These are phyloP conservation scores for Linnaemya tessellans DNA, from an alignment of 2,888 invertebrate genomes.

Conservation along the genomic window DNA sequence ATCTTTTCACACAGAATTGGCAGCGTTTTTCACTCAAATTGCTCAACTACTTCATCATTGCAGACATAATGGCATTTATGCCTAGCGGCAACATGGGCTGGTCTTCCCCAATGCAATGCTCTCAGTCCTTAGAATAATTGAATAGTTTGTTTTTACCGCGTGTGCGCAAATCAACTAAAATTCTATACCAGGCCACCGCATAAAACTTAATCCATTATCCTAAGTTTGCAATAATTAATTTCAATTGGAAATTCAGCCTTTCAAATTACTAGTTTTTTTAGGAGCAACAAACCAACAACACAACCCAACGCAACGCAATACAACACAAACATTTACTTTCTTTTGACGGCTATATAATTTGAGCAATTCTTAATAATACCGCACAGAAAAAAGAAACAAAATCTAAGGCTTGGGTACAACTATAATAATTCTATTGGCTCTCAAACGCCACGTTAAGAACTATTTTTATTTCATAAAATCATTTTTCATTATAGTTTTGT, in stretches of 20 bases:
- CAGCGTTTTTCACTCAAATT: too few species aligned
- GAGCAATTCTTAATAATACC: conserved; percentile 4
- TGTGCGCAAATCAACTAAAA: not conserved
- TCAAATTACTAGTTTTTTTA: conserved; percentile 16
- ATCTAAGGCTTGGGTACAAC: not conserved
- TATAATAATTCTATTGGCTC: conserved; percentile 46
- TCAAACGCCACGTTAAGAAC: conserved; percentile 39
- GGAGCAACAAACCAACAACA: too few species aligned
- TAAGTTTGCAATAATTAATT: conserved; percentile 47
- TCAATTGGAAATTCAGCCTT: conserved; percentile 15
- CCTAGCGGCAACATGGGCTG: too few species aligned
- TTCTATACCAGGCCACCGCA: not conserved
- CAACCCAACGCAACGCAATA: too few species aligned
- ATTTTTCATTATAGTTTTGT: conserved; percentile 53
- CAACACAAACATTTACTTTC: conserved; percentile 63
- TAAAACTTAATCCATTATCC: conserved; percentile 21
- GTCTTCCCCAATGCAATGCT: not conserved
- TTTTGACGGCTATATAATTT: conserved; percentile 60
- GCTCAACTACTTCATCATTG: too few species aligned
- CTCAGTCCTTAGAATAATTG: not conserved
- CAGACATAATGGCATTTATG: too few species aligned
- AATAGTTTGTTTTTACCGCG: not conserved
- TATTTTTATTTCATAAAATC: conserved; percentile 52
- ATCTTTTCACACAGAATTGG: too few species aligned
- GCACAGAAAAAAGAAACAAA: not conserved